A percentile compares a stretch with the other conserved stretches of the same genome.
These are phyloP conservation scores for Crotalus horridus DNA, from an alignment of 2,113 vertebrate species.

Conservation along the genomic window DNA sequence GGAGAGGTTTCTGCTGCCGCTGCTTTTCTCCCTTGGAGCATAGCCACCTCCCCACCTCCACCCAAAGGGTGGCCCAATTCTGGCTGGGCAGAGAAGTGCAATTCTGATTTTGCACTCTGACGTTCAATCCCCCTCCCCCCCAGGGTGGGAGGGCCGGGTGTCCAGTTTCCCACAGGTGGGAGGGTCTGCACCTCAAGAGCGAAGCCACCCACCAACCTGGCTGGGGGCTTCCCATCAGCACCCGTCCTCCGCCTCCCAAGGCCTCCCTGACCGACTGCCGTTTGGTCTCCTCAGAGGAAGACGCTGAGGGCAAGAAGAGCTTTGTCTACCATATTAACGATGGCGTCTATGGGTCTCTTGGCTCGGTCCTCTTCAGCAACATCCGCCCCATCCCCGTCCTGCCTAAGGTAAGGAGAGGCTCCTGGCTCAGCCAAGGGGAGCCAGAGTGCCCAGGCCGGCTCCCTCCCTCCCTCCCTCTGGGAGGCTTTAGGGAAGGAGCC, in stretches of 20 bases:
- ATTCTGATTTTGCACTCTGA: not conserved
- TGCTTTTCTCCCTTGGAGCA: not conserved
- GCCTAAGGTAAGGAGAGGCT: slow-evolving; percentile 62
- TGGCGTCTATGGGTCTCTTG: slow-evolving; percentile 70
- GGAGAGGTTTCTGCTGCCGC: not conserved
- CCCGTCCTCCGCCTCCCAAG: not conserved
- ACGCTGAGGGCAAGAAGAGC: slow-evolving; percentile 53
- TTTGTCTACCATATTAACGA: slow-evolving; percentile 69
- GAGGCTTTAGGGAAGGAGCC: not conserved
- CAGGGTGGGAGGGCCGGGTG: not conserved
- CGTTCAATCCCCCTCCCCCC: not conserved
- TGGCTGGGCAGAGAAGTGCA: not conserved
- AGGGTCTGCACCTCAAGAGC: not conserved
- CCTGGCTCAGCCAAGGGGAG: not conserved
- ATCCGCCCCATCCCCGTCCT: slow-evolving; percentile 64
- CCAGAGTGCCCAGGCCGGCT: not conserved
- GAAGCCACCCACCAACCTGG: not conserved
- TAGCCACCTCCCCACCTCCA: not conserved
- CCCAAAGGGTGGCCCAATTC: not conserved
- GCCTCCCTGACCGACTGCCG: not conserved
- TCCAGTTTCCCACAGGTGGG: not conserved
- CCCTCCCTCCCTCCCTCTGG: not conserved
- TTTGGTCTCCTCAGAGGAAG: slow-evolving; percentile 62
- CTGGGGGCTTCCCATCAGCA: not conserved
- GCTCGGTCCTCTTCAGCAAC: slow-evolving; percentile 73